Conservation (phyloP, 2,888 invertebrate genomes). For the Lomographa bimaculata region DNA sequence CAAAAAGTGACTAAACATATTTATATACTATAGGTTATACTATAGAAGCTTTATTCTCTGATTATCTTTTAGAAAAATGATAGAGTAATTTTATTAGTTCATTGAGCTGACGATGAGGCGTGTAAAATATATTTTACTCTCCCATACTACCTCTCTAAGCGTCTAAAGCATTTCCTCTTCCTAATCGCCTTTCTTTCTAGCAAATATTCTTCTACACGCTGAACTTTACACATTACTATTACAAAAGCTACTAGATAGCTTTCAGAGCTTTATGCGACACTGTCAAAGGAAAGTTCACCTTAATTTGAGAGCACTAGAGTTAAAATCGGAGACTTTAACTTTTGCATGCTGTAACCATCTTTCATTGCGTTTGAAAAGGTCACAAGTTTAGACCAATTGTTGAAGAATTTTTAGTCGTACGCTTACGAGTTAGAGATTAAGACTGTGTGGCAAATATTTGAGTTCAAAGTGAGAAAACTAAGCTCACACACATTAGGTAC, state of each 20-base stretch:
- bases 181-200: conserved; percentile 12
- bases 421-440: conserved; percentile 12
- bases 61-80: no score
- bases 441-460: background rate
- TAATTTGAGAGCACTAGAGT: background rate
- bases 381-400: background rate
- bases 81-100: no score
- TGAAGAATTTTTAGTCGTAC: background rate
- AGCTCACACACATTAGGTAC: conserved; percentile 30
- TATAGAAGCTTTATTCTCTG: no score
- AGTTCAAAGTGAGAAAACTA: conserved; percentile 11
- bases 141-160: no score
- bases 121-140: no score
- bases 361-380: background rate
- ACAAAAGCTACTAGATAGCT: conserved; percentile 16
- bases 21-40: no score
- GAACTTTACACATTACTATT: conserved; percentile 23
- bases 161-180: conserved; percentile 8
- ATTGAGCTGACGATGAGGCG: no score
- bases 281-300: conserved; percentile 1
- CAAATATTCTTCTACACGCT: conserved; percentile 8
- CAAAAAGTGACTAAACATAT: no score
- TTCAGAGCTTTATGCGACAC: conserved; percentile 5
- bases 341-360: conserved; percentile 1
- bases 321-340: background rate